These are phyloP conservation scores for Meghimatium bilineatum DNA, from an alignment of 2,888 invertebrate genomes.

Conservation along the genomic window DNA sequence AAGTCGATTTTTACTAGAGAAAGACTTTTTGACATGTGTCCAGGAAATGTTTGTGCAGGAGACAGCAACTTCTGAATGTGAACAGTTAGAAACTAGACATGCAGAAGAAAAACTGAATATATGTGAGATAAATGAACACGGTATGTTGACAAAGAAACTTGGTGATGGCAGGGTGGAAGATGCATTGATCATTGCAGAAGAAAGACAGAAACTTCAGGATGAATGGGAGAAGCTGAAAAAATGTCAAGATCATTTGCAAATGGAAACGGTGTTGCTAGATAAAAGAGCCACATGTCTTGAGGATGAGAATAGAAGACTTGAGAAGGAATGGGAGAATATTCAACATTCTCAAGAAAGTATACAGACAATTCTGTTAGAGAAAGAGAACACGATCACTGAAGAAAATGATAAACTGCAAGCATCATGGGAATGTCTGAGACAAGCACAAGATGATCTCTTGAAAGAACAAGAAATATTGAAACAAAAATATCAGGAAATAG, in stretches of 20 bases:
- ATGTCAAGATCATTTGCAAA: background rate
- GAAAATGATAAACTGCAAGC: background rate
- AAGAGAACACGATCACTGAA: no score
- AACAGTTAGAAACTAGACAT: background rate
- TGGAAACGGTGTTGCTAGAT: background rate
- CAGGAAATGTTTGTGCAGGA: background rate
- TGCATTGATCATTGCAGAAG: background rate
- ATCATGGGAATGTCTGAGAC: background rate
- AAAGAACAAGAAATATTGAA: conserved; percentile 8
- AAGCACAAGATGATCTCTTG: background rate
- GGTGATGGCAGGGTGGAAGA: background rate
- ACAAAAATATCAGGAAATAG: background rate
- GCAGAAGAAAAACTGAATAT: background rate
- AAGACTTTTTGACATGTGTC: background rate
- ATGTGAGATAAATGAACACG: background rate
- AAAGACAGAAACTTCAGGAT: background rate
- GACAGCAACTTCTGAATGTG: background rate
- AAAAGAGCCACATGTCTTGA: background rate
- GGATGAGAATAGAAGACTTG: background rate
- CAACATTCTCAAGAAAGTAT: background rate
- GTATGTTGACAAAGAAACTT: background rate
- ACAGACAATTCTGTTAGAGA: background rate
- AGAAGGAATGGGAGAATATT: conserved; percentile 9
- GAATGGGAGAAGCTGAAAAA: background rate
- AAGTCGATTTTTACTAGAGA: background rate